Conservation (phyloP, 1,140 invertebrate species). For the Melitaea cinxia region DNA sequence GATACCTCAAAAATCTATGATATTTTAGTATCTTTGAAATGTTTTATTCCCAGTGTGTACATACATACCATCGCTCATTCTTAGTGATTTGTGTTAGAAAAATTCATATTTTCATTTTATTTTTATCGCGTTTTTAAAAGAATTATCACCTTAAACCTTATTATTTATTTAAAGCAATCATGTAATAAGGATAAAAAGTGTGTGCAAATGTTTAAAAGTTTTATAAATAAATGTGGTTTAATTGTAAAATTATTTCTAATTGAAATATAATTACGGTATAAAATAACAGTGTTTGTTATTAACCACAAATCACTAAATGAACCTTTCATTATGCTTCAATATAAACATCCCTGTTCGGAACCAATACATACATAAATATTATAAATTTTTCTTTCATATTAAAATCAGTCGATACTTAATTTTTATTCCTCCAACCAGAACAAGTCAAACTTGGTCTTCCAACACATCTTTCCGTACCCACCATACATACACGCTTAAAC, state of each 20-base stretch:
- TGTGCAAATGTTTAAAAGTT: no score
- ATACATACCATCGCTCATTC: background rate
- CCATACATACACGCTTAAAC: background rate
- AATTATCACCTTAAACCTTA: no score
- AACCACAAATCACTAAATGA: slow-evolving; percentile 18
- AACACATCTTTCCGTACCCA: background rate
- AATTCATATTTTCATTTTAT: background rate
- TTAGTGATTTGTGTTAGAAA: slow-evolving; percentile 14
- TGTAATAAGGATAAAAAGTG: no score
- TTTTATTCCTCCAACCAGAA: slow-evolving; percentile 11
- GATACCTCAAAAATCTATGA: no score
- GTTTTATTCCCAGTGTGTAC: slow-evolving; percentile 2
- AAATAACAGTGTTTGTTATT: background rate
- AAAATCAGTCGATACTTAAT: slow-evolving; percentile 33
- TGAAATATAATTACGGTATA: no score
- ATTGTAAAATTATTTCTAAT: no score
- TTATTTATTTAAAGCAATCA: no score
- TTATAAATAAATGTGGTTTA: no score
- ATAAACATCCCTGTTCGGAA: background rate
- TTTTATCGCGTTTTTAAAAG: background rate
- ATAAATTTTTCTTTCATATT: slow-evolving; percentile 6
- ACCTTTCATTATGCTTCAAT: background rate
- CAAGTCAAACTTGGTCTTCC: background rate
- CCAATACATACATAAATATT: background rate
- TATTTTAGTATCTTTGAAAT: background rate